These are phyloP conservation scores for Xestia ashworthii DNA, from an alignment of 2,888 invertebrate species.

Conservation along the genomic window DNA sequence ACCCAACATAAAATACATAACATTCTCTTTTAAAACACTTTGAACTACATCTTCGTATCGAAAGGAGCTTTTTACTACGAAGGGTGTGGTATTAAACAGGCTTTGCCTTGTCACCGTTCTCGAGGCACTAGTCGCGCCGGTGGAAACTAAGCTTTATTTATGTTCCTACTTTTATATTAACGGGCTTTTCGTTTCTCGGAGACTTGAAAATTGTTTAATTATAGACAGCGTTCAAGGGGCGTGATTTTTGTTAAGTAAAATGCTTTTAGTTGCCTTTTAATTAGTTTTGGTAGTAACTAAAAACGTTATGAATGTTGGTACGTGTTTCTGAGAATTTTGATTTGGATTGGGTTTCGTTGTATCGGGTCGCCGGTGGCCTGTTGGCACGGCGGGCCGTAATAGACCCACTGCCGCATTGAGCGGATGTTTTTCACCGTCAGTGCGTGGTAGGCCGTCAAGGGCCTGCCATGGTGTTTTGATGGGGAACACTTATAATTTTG, in stretches of 20 bases:
- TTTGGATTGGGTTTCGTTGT: neutral
- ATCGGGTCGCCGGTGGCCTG: too few relatives aligned
- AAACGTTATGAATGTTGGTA: conserved; percentile 10
- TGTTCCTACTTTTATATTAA: conserved; percentile 65
- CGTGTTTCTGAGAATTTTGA: neutral
- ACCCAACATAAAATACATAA: conserved; percentile 46
- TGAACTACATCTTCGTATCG: conserved; percentile 61
- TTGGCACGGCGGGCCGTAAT: too few relatives aligned
- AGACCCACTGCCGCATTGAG: too few relatives aligned
- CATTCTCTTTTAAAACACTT: conserved; percentile 61
- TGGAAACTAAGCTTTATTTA: conserved; percentile 67
- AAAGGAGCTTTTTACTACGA: conserved; percentile 64
- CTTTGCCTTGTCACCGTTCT: conserved; percentile 65
- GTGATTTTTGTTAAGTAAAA: conserved; percentile 29
- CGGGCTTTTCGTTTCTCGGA: conserved; percentile 30
- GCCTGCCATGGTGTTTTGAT: too few relatives aligned
- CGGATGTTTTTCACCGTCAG: too few relatives aligned
- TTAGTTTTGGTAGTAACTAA: conserved; percentile 1
- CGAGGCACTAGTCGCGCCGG: conserved; percentile 58
- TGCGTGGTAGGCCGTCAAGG: too few relatives aligned
- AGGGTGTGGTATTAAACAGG: conserved; percentile 62
- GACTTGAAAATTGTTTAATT: conserved; percentile 61
- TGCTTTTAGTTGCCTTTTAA: conserved; percentile 12
- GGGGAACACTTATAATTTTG: too few relatives aligned
- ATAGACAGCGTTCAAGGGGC: conserved; percentile 36